Base-by-base conservation (phyloP, 2,797 vertebrate genomes). In the Anguilla obscura region DNA sequence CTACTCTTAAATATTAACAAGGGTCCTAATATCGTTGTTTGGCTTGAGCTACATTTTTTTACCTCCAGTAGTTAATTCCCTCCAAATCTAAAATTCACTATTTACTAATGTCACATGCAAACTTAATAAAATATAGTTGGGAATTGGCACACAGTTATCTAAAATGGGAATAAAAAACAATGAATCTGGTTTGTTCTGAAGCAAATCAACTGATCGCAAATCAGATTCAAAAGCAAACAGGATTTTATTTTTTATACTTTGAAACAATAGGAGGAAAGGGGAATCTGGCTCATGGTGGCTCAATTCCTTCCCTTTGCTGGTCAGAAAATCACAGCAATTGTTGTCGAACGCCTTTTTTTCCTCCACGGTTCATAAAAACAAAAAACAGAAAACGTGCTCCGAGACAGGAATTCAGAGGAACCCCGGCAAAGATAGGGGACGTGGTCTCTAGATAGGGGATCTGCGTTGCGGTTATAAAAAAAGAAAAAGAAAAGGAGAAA, bases 241-340 rank as follows among this genome's bases (percentile, higher is more conserved):
- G 82, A 83, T n/a, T 45, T 80, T 16, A 84, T 27, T 52, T 12
- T n/a, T 52, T 54, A 16, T 58, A 12, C 83, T 16, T 21, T 84
- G 83, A 30, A 58, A 84, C 83, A 84, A 84, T 84, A 27, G n/a
- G 50, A 56, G 83, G 83, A 58, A 58, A 30, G 50, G 74, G 18
- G 40, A 50, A 7, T 10, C 21, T 50, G 45, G 27, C 79, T 82
- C 24, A n/a, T 7, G 24, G 52, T 54, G 14, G 27, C 83, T 54
- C 12, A 84, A 84, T 84, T 48, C 48, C 40, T 83, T 83, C 36
- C 80, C 45, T 48, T n/a, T n/a, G 21, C 21, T n/a, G 45, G n/a
- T 84, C 52, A 56, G 27, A 84, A 84, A 84, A 54, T 10, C 9
- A 83, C 80, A 52, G 50, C 48, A 56, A 2, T 27, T 10, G 16